These are phyloP conservation scores for Dryoscopus gambensis DNA, from an alignment of 2,113 vertebrate genomes.

Conservation along the genomic window DNA sequence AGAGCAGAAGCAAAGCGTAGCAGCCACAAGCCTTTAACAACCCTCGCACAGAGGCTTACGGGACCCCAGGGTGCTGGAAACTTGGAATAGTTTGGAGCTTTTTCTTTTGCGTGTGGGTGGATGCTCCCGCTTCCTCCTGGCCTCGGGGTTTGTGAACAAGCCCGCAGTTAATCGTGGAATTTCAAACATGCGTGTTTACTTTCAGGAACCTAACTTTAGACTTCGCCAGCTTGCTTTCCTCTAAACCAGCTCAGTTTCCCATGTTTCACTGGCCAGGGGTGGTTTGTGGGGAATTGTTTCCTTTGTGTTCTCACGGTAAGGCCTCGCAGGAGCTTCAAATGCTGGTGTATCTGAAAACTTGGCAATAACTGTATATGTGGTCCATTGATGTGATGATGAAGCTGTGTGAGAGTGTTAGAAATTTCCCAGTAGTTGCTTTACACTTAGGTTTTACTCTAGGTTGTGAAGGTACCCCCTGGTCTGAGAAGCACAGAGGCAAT, in stretches of 20 bases:
- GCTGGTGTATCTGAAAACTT: neutral
- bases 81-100: slow-evolving; percentile 5
- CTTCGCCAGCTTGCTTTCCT: neutral
- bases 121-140: slow-evolving; percentile 12
- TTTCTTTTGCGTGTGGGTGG: slow-evolving; percentile 11
- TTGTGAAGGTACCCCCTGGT: neutral
- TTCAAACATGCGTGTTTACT: slow-evolving; percentile 17
- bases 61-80: slow-evolving; percentile 47
- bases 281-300: neutral
- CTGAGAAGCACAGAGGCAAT: neutral
- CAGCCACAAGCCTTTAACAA: neutral
- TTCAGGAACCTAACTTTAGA: slow-evolving; percentile 7
- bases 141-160: neutral
- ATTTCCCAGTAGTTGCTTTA: neutral
- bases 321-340: neutral
- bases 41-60: neutral
- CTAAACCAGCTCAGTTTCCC: neutral
- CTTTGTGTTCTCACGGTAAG: neutral
- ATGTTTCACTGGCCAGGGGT: neutral
- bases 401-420: neutral
- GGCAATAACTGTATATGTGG: neutral
- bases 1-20: neutral
- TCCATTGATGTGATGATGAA: slow-evolving; percentile 8
- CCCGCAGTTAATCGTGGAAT: neutral
- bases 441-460: neutral